Base-by-base conservation (phyloP, 2,797 vertebrate genomes). In the Rhyacichthys aspro region DNA sequence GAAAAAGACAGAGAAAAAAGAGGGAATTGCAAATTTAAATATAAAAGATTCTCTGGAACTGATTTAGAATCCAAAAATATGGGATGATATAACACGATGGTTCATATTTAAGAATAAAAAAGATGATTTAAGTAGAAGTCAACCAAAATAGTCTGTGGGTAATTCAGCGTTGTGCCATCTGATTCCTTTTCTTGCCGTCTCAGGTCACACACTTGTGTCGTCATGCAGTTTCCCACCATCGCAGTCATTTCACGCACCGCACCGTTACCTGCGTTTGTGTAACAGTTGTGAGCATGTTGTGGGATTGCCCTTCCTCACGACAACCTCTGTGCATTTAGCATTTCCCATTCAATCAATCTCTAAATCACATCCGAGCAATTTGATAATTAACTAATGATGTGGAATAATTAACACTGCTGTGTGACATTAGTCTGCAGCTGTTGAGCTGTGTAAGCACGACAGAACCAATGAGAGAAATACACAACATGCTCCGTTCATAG, bases 381-480 rank as follows among this genome's bases (percentile, higher is more conserved):
- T 75, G 74, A 72, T 83, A 83, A 89, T 88, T 82, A 74, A 74
- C 82, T 83, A 86, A 88, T 86, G 82, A 84, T 82, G 78, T 70
- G 68, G 79, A 85, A 81, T 85, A 84, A 87, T 86, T 77, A 80
- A 63, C 55, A 32, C 69, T 53, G 74, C 81, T 67, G 78, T 67
- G 82, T 74, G 72, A 78, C 83, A 82, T 84, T 67, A 78, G 64
- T 69, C 63, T 49, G 73, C 81, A 86, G 82, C 83, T 84, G 82
- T 67, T 86, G 57, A 72, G 70, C 74, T 74, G 28, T 75, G 76
- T 83, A 70, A 68, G 76, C 64, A 23, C 58, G 38, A 59, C 55
- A 45, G 64, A 77, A 66, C 52, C 78, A 80, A 82, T n/a, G 63
- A 77, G 79, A 79, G 59, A 59, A 49, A 67, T 65, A 68, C 69